phyloP scores from a whole-genome alignment of 2,797 vertebrate genomes.

The Anguilla obscura region DNA sequence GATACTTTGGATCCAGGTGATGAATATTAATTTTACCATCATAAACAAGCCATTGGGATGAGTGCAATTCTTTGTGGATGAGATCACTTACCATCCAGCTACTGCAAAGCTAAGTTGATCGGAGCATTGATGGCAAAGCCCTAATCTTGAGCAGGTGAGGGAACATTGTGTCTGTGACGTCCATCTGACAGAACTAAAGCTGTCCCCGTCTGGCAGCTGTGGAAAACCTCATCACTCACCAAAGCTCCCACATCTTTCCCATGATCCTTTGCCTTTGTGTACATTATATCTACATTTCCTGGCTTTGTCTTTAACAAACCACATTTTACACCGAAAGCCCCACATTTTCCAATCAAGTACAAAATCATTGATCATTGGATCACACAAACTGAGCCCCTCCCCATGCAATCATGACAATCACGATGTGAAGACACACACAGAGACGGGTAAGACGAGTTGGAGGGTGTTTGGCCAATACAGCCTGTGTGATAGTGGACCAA shows the following conservation, averaged over 20 bases:
- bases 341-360: background rate
- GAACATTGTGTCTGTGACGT: background rate
- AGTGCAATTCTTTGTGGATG: background rate
- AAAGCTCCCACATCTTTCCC: background rate
- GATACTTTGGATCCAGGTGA: background rate
- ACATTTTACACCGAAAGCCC: background rate
- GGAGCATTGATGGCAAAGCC: background rate
- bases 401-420: background rate
- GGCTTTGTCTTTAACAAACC: background rate
- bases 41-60: background rate
- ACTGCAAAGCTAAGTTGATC: background rate
- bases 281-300: background rate
- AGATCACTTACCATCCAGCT: background rate
- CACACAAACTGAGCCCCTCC: background rate
- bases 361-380: background rate
- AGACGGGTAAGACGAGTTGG: background rate
- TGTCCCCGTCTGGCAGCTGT: background rate
- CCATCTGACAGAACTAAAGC: background rate
- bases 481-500: background rate
- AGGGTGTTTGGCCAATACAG: background rate
- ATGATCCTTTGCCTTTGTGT: background rate
- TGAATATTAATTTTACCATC: background rate
- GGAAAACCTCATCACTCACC: background rate
- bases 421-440: background rate
- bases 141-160: background rate